These are phyloP conservation scores for Salpingus planirostris DNA, from an alignment of 2,888 invertebrate species.

Conservation along the genomic window DNA sequence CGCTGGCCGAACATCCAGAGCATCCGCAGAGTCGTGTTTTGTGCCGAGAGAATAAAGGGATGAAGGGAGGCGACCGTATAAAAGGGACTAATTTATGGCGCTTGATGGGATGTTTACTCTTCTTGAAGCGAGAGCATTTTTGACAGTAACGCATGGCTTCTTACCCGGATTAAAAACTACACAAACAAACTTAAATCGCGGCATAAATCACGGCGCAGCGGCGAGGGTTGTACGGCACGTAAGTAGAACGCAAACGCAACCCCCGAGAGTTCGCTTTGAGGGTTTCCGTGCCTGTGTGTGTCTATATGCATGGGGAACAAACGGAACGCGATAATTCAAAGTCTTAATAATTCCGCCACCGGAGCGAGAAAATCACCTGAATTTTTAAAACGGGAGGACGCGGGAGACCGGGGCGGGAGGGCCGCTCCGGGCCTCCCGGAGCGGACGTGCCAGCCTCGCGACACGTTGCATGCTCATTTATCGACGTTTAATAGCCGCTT, in stretches of 20 bases:
- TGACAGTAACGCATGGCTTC: slow-evolving; percentile 22
- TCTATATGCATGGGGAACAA: slow-evolving; percentile 14
- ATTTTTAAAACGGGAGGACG: slow-evolving; percentile 7
- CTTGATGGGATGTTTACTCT: slow-evolving; percentile 15
- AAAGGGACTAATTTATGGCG: slow-evolving; percentile 19
- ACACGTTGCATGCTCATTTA: slow-evolving; percentile 7
- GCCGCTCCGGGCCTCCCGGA: slow-evolving; percentile 2
- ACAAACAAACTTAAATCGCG: slow-evolving; percentile 23
- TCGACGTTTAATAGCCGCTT: slow-evolving; percentile 8
- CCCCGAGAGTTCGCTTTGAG: too few species aligned
- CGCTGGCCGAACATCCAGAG: too few species aligned
- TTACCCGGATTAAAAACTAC: slow-evolving; percentile 23
- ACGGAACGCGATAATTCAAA: slow-evolving; percentile 15
- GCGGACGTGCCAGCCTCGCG: slow-evolving; percentile 1
- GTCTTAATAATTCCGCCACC: slow-evolving; percentile 12
- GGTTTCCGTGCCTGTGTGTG: too few species aligned
- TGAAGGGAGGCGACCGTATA: too few species aligned
- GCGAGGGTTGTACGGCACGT: too few species aligned
- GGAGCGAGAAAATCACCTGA: slow-evolving; percentile 8
- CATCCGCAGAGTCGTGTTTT: too few species aligned
- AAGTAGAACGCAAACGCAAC: slow-evolving; percentile 12
- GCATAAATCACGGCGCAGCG: slow-evolving; percentile 21
- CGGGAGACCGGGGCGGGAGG: too few species aligned
- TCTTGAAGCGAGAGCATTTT: slow-evolving; percentile 14
- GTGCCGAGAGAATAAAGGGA: too few species aligned